These are phyloP conservation scores for Lethrus apterus DNA, from an alignment of 1,140 invertebrate species.

Conservation along the genomic window DNA sequence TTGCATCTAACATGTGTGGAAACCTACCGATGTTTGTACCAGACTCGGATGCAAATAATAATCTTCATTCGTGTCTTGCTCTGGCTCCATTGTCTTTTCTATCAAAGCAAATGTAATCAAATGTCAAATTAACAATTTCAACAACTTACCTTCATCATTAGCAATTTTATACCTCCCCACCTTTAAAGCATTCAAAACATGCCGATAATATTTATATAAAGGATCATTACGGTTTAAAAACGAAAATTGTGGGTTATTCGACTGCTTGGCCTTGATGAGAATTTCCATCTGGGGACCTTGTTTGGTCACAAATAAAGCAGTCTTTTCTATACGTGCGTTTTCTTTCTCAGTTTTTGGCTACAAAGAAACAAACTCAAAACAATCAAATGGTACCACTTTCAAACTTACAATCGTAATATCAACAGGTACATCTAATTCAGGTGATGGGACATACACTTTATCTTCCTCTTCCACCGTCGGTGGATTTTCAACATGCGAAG, in stretches of 20 bases:
- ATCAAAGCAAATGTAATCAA: conserved; percentile 6
- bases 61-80: conserved; percentile 50
- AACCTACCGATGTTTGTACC: conserved; percentile 49
- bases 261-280: conserved; percentile 93
- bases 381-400: neutral
- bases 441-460: conserved; percentile 61
- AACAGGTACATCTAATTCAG: conserved; percentile 62
- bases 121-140: conserved; percentile 1
- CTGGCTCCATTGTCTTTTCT: conserved; percentile 29
- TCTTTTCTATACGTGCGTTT: conserved; percentile 94
- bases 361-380: conserved; percentile 23
- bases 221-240: conserved; percentile 83
- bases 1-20: conserved; percentile 9
- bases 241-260: conserved; percentile 86
- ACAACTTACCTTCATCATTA: conserved; percentile 6
- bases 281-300: conserved; percentile 98
- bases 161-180: conserved; percentile 58
- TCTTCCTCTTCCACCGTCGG: conserved; percentile 53
- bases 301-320: conserved; percentile 84
- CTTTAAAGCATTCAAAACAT: conserved; percentile 74
- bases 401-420: conserved; percentile 64
- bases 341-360: conserved; percentile 89
- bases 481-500: conserved; percentile 23
- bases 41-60: conserved; percentile 79
- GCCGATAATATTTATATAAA: conserved; percentile 87